Percentiles rank a stretch among this genome's conserved stretches.
Evolutionary conservation across 2,888 invertebrate genomes (phyloP).

Genomic region (Drosophila rubida): DNA sequence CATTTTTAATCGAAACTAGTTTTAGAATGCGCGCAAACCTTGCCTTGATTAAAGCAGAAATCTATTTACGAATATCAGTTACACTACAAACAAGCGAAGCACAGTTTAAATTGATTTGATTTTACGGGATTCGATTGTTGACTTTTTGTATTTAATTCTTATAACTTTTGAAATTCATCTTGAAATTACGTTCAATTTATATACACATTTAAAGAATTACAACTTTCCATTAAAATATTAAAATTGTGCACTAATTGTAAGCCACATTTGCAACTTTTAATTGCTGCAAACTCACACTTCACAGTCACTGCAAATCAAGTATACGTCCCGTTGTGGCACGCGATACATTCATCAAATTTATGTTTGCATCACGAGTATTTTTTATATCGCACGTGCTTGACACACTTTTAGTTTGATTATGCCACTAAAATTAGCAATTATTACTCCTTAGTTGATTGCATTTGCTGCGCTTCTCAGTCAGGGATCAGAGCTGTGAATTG

Average conservation of each 20-base stretch:
- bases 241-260: no score
- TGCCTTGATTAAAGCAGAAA: not conserved
- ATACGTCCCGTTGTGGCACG: constrained; percentile 8
- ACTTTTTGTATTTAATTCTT: no score
- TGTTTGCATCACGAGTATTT: not conserved
- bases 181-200: no score
- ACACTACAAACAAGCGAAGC: not conserved
- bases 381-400: not conserved
- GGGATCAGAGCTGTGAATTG: not conserved
- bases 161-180: no score
- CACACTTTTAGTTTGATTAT: not conserved
- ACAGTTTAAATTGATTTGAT: not conserved
- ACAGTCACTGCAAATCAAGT: not conserved
- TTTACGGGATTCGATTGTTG: no score
- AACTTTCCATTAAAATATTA: no score
- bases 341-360: not conserved
- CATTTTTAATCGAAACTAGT: constrained; percentile 21
- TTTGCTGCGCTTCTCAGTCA: not conserved
- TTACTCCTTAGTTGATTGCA: not conserved
- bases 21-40: constrained; percentile 16
- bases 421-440: not conserved
- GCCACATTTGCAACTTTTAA: no score
- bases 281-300: no score
- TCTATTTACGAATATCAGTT: not conserved
- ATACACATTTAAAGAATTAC: no score